Conservation (phyloP, 64 coral and sea anemone genomes). For the Stichodactyla mertensii region DNA sequence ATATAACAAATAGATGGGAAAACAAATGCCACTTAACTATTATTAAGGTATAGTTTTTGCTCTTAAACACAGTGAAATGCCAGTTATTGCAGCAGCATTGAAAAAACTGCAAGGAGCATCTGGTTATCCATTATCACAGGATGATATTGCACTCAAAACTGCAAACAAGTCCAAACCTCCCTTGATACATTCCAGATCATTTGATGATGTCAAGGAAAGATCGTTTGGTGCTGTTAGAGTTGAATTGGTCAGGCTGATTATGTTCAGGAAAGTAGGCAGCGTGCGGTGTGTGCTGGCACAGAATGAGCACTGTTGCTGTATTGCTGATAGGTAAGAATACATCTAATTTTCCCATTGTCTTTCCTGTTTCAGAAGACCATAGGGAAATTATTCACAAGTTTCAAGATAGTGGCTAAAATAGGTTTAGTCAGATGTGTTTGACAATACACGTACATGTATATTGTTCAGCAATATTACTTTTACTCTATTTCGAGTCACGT, state of each 20-base stretch:
- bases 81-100: conserved; percentile 64
- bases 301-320: conserved; percentile 80
- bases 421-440: too few relatives aligned
- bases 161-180: neutral
- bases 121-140: conserved; percentile 26
- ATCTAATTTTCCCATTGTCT: too few relatives aligned
- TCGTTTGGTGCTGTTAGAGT: conserved; percentile 66
- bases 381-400: too few relatives aligned
- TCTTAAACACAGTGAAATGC: conserved; percentile 49
- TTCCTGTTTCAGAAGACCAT: too few relatives aligned
- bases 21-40: neutral
- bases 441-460: too few relatives aligned
- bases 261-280: conserved; percentile 87
- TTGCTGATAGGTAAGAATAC: conserved; percentile 59
- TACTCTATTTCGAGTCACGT: too few relatives aligned
- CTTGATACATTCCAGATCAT: conserved; percentile 58
- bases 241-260: conserved; percentile 78
- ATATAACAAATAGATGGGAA: too few relatives aligned
- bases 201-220: conserved; percentile 86
- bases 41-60: neutral
- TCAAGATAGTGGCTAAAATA: too few relatives aligned
- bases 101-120: conserved; percentile 58
- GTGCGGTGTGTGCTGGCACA: conserved; percentile 60
- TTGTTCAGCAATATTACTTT: too few relatives aligned
- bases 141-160: conserved; percentile 33